A percentile compares a stretch with the other conserved stretches of the same genome.
Evolutionary conservation across 2,888 invertebrate genomes (phyloP).

Genomic region (Hybos culiciformis): DNA sequence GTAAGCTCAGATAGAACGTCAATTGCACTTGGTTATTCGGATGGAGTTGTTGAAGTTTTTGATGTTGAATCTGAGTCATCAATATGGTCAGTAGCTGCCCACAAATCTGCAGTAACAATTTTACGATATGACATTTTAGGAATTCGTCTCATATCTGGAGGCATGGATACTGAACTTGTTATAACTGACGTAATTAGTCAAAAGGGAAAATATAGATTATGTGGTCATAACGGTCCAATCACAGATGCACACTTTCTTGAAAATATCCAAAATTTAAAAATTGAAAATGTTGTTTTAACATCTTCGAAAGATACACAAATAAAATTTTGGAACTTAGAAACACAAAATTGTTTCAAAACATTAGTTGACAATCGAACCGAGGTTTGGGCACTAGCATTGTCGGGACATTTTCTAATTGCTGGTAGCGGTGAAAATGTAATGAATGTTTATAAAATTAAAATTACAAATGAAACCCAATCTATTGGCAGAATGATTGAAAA

Average conservation of each 20-base stretch:
- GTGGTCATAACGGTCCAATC: conserved; percentile 82
- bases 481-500: conserved; percentile 37
- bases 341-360: conserved; percentile 91
- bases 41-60: conserved; percentile 77
- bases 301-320: conserved; percentile 88
- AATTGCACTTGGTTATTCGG: conserved; percentile 82
- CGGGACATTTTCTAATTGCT: conserved; percentile 73
- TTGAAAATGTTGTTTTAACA: conserved; percentile 43
- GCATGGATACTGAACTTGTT: conserved; percentile 82
- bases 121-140: conserved; percentile 73
- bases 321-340: conserved; percentile 94
- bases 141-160: conserved; percentile 74
- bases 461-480: conserved; percentile 41
- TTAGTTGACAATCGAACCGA: conserved; percentile 78
- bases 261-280: conserved; percentile 38
- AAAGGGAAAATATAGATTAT: conserved; percentile 73
- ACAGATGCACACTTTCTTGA: conserved; percentile 68
- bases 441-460: conserved; percentile 66
- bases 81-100: conserved; percentile 57
- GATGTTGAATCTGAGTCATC: conserved; percentile 55
- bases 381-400: conserved; percentile 72
- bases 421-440: conserved; percentile 77
- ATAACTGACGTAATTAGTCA: conserved; percentile 91
- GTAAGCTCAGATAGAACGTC: conserved; percentile 62
- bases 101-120: conserved; percentile 69